These are phyloP conservation scores for Cryptus armator DNA, from an alignment of 2,888 invertebrate species.

Conservation along the genomic window DNA sequence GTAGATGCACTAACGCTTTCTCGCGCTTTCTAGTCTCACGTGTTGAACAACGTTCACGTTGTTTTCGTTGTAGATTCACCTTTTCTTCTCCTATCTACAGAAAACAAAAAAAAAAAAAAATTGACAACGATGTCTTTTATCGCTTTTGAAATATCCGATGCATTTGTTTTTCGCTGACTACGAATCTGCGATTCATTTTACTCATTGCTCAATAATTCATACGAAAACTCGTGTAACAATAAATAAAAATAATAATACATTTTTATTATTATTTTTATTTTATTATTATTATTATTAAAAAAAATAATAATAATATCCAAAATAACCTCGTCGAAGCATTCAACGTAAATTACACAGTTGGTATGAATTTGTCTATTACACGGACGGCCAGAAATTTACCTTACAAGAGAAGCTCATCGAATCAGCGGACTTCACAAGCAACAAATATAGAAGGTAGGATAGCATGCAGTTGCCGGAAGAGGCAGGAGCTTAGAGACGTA, in stretches of 20 bases:
- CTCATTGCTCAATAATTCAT: too few species aligned
- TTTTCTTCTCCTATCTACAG: too few species aligned
- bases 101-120: too few species aligned
- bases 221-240: too few species aligned
- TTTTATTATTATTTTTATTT: too few species aligned
- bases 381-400: neutral
- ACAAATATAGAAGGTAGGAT: slow-evolving; percentile 33
- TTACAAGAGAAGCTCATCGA: slow-evolving; percentile 22
- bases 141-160: too few species aligned
- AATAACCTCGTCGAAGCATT: neutral
- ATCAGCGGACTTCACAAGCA: slow-evolving; percentile 48
- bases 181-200: too few species aligned
- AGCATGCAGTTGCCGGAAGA: slow-evolving; percentile 29
- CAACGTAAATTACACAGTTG: neutral
- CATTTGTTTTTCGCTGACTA: too few species aligned
- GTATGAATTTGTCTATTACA: neutral
- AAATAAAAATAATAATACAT: too few species aligned
- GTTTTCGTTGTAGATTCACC: neutral
- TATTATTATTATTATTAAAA: too few species aligned
- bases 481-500: neutral
- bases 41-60: slow-evolving; percentile 37
- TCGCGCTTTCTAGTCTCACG: slow-evolving; percentile 42
- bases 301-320: neutral
- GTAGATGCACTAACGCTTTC: slow-evolving; percentile 20
- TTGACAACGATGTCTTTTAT: too few species aligned